These are phyloP conservation scores for Acanthoscelides obtectus DNA, from an alignment of 2,888 invertebrate species.

Conservation along the genomic window DNA sequence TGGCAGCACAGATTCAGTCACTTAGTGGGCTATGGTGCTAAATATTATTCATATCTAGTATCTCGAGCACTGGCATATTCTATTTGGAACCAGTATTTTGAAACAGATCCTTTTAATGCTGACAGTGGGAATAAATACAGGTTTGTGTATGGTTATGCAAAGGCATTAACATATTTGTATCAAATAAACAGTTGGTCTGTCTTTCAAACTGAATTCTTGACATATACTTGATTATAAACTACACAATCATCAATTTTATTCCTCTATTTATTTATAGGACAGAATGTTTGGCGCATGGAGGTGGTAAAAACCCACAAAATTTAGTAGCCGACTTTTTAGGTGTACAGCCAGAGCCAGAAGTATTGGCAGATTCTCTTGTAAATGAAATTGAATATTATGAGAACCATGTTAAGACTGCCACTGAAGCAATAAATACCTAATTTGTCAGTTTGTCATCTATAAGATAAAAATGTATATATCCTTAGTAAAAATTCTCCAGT, in stretches of 20 bases:
- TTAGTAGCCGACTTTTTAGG: constrained; percentile 76
- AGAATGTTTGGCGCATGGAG: constrained; percentile 81
- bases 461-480: not conserved
- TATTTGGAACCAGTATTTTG: constrained; percentile 88
- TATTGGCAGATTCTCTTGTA: constrained; percentile 75
- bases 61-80: constrained; percentile 89
- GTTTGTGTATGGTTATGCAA: not conserved
- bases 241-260: too few species aligned
- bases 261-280: constrained; percentile 59
- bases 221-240: too few species aligned
- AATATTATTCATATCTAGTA: constrained; percentile 96
- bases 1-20: constrained; percentile 97
- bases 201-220: too few species aligned
- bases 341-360: constrained; percentile 68
- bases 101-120: constrained; percentile 69
- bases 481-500: too few species aligned
- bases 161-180: too few species aligned
- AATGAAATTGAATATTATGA: constrained; percentile 61
- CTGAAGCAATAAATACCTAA: not conserved
- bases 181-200: too few species aligned
- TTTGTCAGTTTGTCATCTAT: too few species aligned
- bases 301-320: constrained; percentile 74
- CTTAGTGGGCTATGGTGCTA: constrained; percentile 96
- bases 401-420: constrained; percentile 29
- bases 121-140: constrained; percentile 76